Percentiles rank a stretch among this genome's conserved stretches.
These are phyloP conservation scores for Ctenomys sociabilis DNA, from an alignment of 2,113 vertebrate genomes.

Conservation along the genomic window DNA sequence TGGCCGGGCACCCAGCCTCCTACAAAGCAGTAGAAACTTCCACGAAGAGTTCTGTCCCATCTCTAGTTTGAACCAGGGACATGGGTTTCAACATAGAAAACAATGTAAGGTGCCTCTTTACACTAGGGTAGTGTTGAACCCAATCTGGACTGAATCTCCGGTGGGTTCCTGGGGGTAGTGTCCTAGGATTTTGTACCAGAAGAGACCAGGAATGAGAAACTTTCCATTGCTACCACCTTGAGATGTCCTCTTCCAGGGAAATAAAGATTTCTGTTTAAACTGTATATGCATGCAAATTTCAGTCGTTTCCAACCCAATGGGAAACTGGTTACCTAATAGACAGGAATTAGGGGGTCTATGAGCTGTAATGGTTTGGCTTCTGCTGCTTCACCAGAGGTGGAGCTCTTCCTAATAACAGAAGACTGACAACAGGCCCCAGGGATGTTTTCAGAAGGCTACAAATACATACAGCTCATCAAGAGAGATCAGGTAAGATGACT, in stretches of 20 bases:
- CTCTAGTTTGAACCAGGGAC: neutral
- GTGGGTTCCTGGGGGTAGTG: neutral
- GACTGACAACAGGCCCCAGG: constrained; percentile 57
- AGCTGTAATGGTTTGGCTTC: constrained; percentile 72
- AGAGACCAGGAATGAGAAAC: neutral
- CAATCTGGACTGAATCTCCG: neutral
- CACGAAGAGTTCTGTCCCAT: neutral
- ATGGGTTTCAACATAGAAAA: neutral
- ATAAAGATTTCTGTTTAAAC: constrained; percentile 67
- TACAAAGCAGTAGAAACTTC: neutral
- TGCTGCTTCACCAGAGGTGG: constrained; percentile 62
- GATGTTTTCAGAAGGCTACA: constrained; percentile 54
- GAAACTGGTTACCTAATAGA: constrained; percentile 71
- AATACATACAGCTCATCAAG: constrained; percentile 65
- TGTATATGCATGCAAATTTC: constrained; percentile 78
- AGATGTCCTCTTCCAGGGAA: constrained; percentile 66
- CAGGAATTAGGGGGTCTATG: constrained; percentile 76
- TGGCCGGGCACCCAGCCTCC: neutral
- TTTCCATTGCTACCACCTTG: constrained; percentile 56
- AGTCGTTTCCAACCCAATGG: constrained; percentile 71
- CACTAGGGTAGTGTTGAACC: neutral
- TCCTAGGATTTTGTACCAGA: neutral
- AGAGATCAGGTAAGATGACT: constrained; percentile 76
- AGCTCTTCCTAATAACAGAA: constrained; percentile 62
- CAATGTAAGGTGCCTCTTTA: neutral